Evolutionary conservation across 2,113 vertebrate species (phyloP), one percentile per base, ranked within the genome.

Genomic region (Anhinga anhinga): DNA sequence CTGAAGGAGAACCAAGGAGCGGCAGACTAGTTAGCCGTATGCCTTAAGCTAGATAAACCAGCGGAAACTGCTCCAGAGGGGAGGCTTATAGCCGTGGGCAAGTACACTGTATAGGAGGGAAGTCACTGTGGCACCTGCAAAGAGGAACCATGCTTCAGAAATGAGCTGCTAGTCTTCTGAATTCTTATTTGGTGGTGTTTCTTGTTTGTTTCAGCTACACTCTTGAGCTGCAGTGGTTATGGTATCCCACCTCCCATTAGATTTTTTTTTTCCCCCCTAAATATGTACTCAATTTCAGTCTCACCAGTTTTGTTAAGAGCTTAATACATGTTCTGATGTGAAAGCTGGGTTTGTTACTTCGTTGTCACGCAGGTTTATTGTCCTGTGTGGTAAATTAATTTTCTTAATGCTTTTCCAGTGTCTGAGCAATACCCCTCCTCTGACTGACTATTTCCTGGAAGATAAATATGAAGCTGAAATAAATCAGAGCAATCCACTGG

Each of bases 361-460:
- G 9, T 76, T 93, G 23, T 94, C 38, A 13, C 42, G 11, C 7
- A 5, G 23, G 21, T 71, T 27, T 85, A 32, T 70, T 90, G 11
- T 45, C 58, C 13, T 38, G 10, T 67, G 73, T 23, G 50, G 21
- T 38, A 45, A 36, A 66, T 49, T 79, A 1, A 79, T 62, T 72
- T 53, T 86, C 38, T 79, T 72, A 44, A n/a, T 90, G 29, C 53
- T 94, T 79, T 93, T 65, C 53, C 91, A 99, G 99, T 99, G 99
- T 98, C 98, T 99, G 97, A 99, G 99, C 97, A 99, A 99, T 79
- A 99, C 99, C 2, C 98, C 99, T 26, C 98, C 99, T 36, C 97
- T 99, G 96, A 99, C 99, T 4, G 99, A 99, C 69, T 99, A 99
- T 98, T 99, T 99, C 94, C 98, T 99, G 95, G 98, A 99, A 87